Conservation (phyloP, 2,797 vertebrate genomes). For the Sebastes aleutianus region DNA sequence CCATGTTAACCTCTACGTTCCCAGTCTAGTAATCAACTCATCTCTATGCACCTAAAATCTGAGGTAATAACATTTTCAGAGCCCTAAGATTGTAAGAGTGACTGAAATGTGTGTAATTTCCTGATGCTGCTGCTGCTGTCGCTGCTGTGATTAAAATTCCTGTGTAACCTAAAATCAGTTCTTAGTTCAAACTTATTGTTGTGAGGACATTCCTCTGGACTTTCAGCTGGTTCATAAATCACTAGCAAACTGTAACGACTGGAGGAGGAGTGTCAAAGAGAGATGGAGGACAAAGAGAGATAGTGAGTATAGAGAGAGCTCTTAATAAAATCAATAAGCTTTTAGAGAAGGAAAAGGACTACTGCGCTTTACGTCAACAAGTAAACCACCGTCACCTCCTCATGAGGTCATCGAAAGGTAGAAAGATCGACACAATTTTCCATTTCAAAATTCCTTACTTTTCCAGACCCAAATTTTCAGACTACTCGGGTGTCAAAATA, state of each 20-base stretch:
- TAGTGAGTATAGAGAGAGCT: background rate
- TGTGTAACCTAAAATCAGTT: conserved; percentile 41
- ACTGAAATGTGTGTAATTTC: conserved; percentile 44
- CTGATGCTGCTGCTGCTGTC: conserved; percentile 35
- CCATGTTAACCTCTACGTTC: background rate
- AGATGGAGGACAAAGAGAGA: background rate
- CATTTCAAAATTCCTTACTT: no score
- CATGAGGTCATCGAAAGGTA: conserved; percentile 4
- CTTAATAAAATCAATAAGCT: conserved; percentile 62
- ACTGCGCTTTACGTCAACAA: conserved; percentile 16
- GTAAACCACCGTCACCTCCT: conserved; percentile 16
- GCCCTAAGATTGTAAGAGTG: conserved; percentile 8
- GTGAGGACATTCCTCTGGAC: conserved; percentile 35
- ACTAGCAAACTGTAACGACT: background rate
- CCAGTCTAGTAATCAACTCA: background rate
- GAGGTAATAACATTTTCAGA: background rate
- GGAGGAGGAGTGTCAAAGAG: background rate
- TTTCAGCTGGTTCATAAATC: conserved; percentile 18
- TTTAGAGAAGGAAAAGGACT: conserved; percentile 39
- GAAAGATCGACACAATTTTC: background rate
- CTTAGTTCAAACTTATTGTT: conserved; percentile 46
- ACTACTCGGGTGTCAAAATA: no score
- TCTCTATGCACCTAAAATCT: background rate
- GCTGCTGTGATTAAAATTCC: conserved; percentile 61
- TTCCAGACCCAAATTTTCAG: no score